Evolutionary conservation across 2,797 vertebrate species (phyloP), one percentile per base, ranked within the genome.

Genomic region (Atherinosoma microstoma): DNA sequence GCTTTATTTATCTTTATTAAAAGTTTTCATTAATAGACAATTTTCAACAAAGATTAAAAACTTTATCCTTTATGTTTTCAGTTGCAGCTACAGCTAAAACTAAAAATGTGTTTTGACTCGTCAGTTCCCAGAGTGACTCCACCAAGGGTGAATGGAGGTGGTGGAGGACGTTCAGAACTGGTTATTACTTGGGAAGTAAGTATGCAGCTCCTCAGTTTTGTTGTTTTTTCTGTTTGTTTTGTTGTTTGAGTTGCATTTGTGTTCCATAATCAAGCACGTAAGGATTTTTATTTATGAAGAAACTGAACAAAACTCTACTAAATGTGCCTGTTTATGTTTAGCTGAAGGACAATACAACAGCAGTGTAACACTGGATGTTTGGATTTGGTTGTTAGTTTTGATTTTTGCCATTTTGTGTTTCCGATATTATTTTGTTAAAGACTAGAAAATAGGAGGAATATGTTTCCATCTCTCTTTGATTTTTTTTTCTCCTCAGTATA

Each of bases 151-250:
- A 97, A 94, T 0, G 97, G 97, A 30, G 97, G 97, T 0, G 97
- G 96, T 27, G 97, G 97, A 45, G 96, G 96, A 87, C 97, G 95
- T 40, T 96, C 96, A 1, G 97, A 99, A 83, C 94, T 98, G 76
- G 97, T 98, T 87, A 98, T 99, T 82, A 97, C 96, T 0, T 98
- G 97, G 97, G 97, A 98, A 96, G 97, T 98, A 92, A 94, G 80
- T 40, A 2, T 71, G 24, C 20, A 47, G 70, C 73, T 35, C 54
- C 15, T 59, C 27, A 12, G 3, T 27, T 59, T 6, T n/a, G 8
- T 58, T 45, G 58, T 1, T 64, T 11, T 18, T 32, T 34, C 47
- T 59, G 6, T 20, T 51, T 32, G n/a, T n/a, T 24, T 60, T 8
- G 20, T 42, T 53, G 22, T 13, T 51, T 42, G n/a, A 30, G 18